Evolutionary conservation across 2,113 vertebrate genomes (phyloP).

Genomic region (Cottus gobio): DNA sequence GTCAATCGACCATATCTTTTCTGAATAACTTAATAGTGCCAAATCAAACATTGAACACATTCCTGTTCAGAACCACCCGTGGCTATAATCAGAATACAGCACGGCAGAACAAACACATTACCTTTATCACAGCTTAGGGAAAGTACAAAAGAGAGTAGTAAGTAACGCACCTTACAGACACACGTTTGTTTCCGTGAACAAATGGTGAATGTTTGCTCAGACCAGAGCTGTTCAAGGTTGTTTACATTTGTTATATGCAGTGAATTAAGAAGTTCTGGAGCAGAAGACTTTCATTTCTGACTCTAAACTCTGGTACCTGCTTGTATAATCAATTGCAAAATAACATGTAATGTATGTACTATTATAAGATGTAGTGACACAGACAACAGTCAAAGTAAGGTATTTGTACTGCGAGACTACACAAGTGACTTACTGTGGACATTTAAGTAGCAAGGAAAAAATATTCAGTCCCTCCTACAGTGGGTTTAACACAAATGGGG

Average conservation of each 20-base stretch:
- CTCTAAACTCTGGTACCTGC: not conserved
- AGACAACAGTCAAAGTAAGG: not conserved
- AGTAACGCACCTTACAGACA: not conserved
- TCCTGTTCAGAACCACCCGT: constrained; percentile 24
- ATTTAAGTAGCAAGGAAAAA: not conserved
- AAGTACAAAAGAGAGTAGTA: not conserved
- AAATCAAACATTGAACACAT: constrained; percentile 20
- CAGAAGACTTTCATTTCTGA: not conserved
- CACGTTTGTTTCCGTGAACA: constrained; percentile 3
- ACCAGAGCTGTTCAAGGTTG: not conserved
- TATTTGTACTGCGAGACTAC: not conserved
- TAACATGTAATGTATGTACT: not conserved
- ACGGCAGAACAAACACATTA: constrained; percentile 39
- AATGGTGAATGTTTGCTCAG: constrained; percentile 2
- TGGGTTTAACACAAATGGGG: not conserved
- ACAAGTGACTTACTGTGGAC: not conserved
- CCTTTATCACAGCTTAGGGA: constrained; percentile 5
- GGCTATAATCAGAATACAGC: not conserved
- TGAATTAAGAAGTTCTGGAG: not conserved
- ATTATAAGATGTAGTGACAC: not conserved
- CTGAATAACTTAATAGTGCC: constrained; percentile 1
- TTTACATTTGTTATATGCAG: not conserved
- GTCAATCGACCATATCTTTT: not conserved
- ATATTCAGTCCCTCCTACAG: not conserved
- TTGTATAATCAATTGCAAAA: not conserved